Evolutionary conservation across 2,888 invertebrate species (phyloP), one percentile per base, ranked within the genome.

Genomic region (Cataglyphis rosenhaueri): DNA sequence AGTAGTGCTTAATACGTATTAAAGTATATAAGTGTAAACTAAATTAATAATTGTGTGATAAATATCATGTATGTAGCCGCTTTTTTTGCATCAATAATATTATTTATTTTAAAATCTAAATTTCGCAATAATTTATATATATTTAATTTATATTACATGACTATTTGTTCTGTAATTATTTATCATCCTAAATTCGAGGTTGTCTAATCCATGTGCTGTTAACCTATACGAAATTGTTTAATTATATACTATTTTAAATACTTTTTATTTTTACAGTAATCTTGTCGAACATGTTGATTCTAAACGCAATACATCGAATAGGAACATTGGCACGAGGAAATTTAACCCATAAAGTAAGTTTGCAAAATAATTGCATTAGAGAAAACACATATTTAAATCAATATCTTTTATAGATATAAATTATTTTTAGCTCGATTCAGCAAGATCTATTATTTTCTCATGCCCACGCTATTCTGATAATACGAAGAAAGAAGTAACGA

Each of bases 301-400:
- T 89, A 59, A 86, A 84, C n/a, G 84, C 87, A 18, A 66, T 92
- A n/a, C 87, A 86, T 38, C 81, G 78, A 71, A 21, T 57, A 25
- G 44, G 73, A 59, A 8, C 18, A 0, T n/a, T 79, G 25, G 18
- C n/a, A 25, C 86, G 90, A 38, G 78, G 66, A 12, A 86, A 48
- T 78, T 83, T 91, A 55, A 73, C 74, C n/a, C 83, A 82, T 38
- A 89, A 88, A 89, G 92, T 92, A 91, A 88, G 70, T 74, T 66
- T 62, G n/a, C 38, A n/a, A n/a, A 44, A 18, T 62, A 62, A 52
- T 29, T 4, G 59, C 0, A 0, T 65, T 55, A 18, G 15, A 65
- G 21, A 65, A 21, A 8, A 2, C n/a, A 52, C 2, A 32, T n/a
- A 35, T 48, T 12, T 38, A 55, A 52, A 8, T 3, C 12, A 48